These are phyloP conservation scores for Syrmaticus mikado DNA, from an alignment of 2,113 vertebrate species.

Conservation along the genomic window DNA sequence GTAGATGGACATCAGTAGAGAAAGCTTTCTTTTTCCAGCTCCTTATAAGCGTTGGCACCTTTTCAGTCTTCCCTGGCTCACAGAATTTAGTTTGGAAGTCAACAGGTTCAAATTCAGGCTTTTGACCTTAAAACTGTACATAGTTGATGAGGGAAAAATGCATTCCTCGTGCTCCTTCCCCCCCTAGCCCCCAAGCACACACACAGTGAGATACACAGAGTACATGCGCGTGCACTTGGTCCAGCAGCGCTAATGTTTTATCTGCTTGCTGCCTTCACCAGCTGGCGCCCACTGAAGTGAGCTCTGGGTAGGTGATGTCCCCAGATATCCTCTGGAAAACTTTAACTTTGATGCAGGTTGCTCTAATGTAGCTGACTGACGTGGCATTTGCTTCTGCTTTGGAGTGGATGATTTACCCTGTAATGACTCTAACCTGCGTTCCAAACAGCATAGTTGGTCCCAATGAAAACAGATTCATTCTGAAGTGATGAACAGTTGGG, in stretches of 20 bases:
- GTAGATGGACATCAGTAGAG: background rate
- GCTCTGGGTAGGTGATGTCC: slow-evolving; percentile 47
- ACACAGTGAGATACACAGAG: background rate
- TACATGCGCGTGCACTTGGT: background rate
- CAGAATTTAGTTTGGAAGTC: background rate
- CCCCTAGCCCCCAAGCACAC: background rate
- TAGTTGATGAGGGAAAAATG: background rate
- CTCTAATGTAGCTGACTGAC: slow-evolving; percentile 42
- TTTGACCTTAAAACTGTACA: slow-evolving; percentile 32
- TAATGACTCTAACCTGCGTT: slow-evolving; percentile 41
- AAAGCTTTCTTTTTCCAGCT: slow-evolving; percentile 9
- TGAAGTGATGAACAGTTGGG: slow-evolving; percentile 31
- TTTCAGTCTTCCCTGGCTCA: slow-evolving; percentile 25
- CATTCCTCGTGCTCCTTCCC: slow-evolving; percentile 1
- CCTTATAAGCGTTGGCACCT: background rate
- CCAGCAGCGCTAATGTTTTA: slow-evolving; percentile 25
- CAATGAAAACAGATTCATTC: slow-evolving; percentile 26
- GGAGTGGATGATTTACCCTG: slow-evolving; percentile 64
- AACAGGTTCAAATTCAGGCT: background rate
- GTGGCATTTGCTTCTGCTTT: slow-evolving; percentile 46
- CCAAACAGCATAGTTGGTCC: slow-evolving; percentile 28
- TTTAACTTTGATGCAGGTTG: slow-evolving; percentile 54
- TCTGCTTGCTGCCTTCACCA: slow-evolving; percentile 21
- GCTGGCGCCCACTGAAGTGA: slow-evolving; percentile 56
- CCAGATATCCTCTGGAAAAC: slow-evolving; percentile 68